Conservation (phyloP, 2,888 invertebrate genomes). For the Leistus spinibarbis region DNA sequence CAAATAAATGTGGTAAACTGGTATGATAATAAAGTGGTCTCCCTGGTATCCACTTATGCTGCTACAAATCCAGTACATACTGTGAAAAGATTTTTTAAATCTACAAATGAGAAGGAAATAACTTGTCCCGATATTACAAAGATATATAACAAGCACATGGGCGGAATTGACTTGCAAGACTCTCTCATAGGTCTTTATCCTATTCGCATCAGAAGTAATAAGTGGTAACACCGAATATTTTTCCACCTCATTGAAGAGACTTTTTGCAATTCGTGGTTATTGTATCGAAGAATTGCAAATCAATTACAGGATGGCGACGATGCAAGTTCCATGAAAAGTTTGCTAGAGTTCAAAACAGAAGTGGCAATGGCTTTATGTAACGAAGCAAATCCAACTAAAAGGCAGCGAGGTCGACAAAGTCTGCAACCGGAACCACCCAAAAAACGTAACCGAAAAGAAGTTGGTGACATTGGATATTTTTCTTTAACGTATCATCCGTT, state of each 20-base stretch:
- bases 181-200: constrained; percentile 41
- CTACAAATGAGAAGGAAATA: constrained; percentile 48
- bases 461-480: too few species aligned
- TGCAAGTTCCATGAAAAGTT: not conserved
- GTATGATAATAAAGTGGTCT: constrained; percentile 50
- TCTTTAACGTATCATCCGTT: too few species aligned
- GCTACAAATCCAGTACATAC: constrained; percentile 48
- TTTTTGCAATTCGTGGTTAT: constrained; percentile 41
- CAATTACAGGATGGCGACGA: not conserved
- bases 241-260: constrained; percentile 43
- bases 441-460: not conserved
- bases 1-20: constrained; percentile 43
- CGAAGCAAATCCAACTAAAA: not conserved
- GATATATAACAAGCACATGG: constrained; percentile 52
- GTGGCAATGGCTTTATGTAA: not conserved
- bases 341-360: not conserved
- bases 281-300: constrained; percentile 1
- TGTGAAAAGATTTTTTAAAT: constrained; percentile 49
- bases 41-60: constrained; percentile 47
- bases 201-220: constrained; percentile 47
- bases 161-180: constrained; percentile 52
- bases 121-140: constrained; percentile 50
- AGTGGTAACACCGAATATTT: constrained; percentile 52
- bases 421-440: not conserved
- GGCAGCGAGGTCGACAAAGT: not conserved